A percentile compares a stretch with the other conserved stretches of the same genome.
Evolutionary conservation across 2,888 invertebrate species (phyloP).

Genomic region (Conus canariensis): DNA sequence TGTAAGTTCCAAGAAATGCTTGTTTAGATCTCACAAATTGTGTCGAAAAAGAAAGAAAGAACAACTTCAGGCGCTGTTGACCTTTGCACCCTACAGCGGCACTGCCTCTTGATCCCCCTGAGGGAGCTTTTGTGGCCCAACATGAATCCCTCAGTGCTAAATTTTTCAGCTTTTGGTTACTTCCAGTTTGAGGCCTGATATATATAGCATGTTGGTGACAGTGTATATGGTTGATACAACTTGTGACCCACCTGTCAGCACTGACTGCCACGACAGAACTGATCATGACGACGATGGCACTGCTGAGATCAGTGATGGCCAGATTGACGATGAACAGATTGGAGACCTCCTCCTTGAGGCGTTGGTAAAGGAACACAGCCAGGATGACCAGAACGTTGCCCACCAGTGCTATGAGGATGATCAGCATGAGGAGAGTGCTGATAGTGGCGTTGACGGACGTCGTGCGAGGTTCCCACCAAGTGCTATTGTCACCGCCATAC

Average conservation of each 20-base stretch:
- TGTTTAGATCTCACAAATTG: no score
- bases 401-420: conserved; percentile 59
- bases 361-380: conserved; percentile 56
- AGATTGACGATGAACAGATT: conserved; percentile 74
- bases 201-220: no score
- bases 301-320: conserved; percentile 68
- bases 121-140: no score
- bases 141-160: no score
- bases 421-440: conserved; percentile 56
- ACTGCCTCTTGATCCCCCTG: no score
- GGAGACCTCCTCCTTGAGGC: conserved; percentile 64
- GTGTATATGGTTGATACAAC: no score
- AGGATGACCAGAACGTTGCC: conserved; percentile 71
- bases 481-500: background rate
- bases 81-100: no score
- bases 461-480: conserved; percentile 14
- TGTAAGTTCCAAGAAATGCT: no score
- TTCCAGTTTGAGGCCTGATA: no score
- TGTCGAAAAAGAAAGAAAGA: no score
- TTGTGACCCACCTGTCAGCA: conserved; percentile 55
- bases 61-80: no score
- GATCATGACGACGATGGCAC: conserved; percentile 68
- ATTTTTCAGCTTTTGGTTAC: no score
- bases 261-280: conserved; percentile 62
- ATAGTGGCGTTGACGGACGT: conserved; percentile 52